These are phyloP conservation scores for Dendropsophus ebraccatus DNA, from an alignment of 2,113 vertebrate species.

Conservation along the genomic window DNA sequence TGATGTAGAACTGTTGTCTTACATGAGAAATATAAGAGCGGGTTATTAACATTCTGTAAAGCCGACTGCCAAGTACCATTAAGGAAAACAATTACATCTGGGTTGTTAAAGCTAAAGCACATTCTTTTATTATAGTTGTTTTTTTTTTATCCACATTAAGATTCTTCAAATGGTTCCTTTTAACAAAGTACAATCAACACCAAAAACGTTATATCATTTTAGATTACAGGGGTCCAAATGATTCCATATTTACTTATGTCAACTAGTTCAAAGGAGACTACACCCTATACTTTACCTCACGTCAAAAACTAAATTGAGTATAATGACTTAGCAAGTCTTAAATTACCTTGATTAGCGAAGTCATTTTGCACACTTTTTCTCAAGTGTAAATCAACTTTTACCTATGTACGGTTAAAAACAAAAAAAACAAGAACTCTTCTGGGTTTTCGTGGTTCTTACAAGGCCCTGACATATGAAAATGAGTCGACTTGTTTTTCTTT, in stretches of 20 bases:
- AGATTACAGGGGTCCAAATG: conserved; percentile 53
- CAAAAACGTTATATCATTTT: conserved; percentile 50
- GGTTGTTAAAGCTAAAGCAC: background rate
- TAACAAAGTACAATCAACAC: conserved; percentile 15
- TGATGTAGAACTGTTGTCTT: too few relatives aligned
- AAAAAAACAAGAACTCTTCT: background rate
- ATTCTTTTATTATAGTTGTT: background rate
- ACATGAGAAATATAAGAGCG: background rate
- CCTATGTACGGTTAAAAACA: conserved; percentile 30
- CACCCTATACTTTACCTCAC: conserved; percentile 54
- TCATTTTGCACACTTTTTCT: conserved; percentile 48
- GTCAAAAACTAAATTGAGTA: conserved; percentile 48
- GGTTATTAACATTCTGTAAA: background rate
- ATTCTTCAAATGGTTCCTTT: conserved; percentile 15
- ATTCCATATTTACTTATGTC: conserved; percentile 56
- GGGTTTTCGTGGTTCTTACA: background rate
- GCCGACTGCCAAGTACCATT: background rate
- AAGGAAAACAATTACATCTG: conserved; percentile 4
- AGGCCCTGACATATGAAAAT: background rate
- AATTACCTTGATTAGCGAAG: conserved; percentile 58
- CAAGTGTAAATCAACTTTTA: conserved; percentile 55
- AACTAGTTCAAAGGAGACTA: conserved; percentile 57
- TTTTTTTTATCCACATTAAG: conserved; percentile 12
- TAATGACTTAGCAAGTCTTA: conserved; percentile 55
- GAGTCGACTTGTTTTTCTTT: background rate